Conservation (phyloP, 2,888 invertebrate genomes). For the Coleophora flavipennella region DNA sequence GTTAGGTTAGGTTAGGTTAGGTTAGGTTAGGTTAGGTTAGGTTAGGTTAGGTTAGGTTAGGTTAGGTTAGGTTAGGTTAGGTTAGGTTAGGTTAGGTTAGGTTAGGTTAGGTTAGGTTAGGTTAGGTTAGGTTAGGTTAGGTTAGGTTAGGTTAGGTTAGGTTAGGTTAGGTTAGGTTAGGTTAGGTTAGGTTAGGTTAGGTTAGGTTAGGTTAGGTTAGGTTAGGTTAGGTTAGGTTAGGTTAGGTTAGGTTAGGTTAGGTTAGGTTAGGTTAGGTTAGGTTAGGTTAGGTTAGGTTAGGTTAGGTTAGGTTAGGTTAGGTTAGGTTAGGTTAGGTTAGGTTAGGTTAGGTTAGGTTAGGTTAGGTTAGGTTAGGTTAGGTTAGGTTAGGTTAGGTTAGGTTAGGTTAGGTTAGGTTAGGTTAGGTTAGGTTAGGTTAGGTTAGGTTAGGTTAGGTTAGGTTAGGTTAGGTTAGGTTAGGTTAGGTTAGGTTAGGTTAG, state of each 20-base stretch:
- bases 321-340: conserved; percentile 9
- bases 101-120: conserved; percentile 10
- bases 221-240: conserved; percentile 6
- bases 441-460: conserved; percentile 9
- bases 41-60: conserved; percentile 12
- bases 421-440: conserved; percentile 9
- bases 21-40: conserved; percentile 14
- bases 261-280: conserved; percentile 12
- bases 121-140: conserved; percentile 11
- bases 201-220: conserved; percentile 7
- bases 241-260: conserved; percentile 5
- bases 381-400: conserved; percentile 12
- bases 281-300: conserved; percentile 14
- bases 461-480: conserved; percentile 10
- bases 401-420: conserved; percentile 7
- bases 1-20: conserved; percentile 9
- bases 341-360: conserved; percentile 9
- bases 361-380: conserved; percentile 11
- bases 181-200: conserved; percentile 3
- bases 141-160: conserved; percentile 9
- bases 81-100: conserved; percentile 9
- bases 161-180: conserved; percentile 9
- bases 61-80: conserved; percentile 7
- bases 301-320: conserved; percentile 10
- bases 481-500: conserved; percentile 10